These are phyloP conservation scores for Gallinago stenura DNA, from an alignment of 2,797 vertebrate species.

Conservation along the genomic window DNA sequence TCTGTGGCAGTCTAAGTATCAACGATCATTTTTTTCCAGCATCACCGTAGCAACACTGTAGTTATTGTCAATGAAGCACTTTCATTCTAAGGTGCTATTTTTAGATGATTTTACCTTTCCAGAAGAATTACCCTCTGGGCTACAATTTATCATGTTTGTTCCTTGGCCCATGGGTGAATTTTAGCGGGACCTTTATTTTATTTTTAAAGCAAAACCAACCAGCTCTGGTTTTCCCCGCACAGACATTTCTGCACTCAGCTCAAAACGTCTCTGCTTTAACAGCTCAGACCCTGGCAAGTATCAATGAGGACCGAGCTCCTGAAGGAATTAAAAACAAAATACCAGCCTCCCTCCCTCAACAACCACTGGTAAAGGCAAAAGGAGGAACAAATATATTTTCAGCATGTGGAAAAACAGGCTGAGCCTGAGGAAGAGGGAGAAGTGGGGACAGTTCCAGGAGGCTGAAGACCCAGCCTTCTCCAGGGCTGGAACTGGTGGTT, in stretches of 20 bases:
- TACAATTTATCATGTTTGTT: slow-evolving; percentile 63
- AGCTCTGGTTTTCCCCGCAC: background rate
- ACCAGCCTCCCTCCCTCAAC: background rate
- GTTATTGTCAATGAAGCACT: slow-evolving; percentile 69
- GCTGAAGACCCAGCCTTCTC: background rate
- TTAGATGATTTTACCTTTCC: slow-evolving; percentile 68
- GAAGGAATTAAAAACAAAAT: slow-evolving; percentile 2
- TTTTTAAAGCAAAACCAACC: slow-evolving; percentile 52
- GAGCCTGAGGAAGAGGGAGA: background rate
- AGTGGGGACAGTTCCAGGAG: background rate
- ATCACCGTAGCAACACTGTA: slow-evolving; percentile 71
- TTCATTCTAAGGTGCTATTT: slow-evolving; percentile 61
- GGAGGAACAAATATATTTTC: background rate
- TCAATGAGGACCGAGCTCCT: slow-evolving; percentile 6
- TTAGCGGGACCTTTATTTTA: slow-evolving; percentile 49
- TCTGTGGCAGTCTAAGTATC: slow-evolving; percentile 50
- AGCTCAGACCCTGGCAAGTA: background rate
- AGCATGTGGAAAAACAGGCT: fast-evolving
- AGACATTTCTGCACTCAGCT: slow-evolving; percentile 29
- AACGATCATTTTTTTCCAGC: slow-evolving; percentile 61
- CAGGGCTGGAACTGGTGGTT: background rate
- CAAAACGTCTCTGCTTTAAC: background rate
- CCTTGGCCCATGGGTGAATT: slow-evolving; percentile 36
- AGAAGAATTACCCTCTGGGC: slow-evolving; percentile 63
- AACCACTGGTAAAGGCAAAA: background rate